Evolutionary conservation across 2,113 vertebrate species (phyloP).

Genomic region (Psittacula cyanocephala): DNA sequence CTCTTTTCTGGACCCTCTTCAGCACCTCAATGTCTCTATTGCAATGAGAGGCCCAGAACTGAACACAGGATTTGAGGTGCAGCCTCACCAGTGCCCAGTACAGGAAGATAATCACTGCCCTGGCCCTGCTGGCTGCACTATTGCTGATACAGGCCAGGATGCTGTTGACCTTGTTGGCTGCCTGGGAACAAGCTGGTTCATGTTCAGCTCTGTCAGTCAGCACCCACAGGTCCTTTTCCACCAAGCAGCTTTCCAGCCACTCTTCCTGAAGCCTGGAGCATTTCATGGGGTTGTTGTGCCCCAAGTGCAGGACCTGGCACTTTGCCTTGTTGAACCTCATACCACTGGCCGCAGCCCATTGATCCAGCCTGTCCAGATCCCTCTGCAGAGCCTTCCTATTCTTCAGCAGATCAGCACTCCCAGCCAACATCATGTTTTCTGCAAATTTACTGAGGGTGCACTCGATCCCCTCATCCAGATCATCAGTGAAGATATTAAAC

Average conservation of each 20-base stretch:
- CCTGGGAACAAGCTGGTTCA: neutral
- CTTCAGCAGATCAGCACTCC: neutral
- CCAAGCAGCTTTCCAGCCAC: neutral
- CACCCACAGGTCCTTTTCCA: neutral
- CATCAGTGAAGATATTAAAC: neutral
- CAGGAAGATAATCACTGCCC: neutral
- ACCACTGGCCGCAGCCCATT: neutral
- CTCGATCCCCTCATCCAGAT: neutral
- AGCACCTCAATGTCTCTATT: neutral
- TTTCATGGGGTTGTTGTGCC: neutral
- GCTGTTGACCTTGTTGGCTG: neutral
- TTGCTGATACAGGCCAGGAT: neutral
- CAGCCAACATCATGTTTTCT: neutral
- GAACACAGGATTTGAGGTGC: neutral
- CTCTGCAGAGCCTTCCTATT: neutral
- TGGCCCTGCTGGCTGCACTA: neutral
- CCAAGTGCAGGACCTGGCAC: neutral
- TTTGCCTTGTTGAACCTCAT: neutral
- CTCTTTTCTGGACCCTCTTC: neutral
- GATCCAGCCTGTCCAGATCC: neutral
- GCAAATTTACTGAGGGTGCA: neutral
- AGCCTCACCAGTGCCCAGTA: neutral
- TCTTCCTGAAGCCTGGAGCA: neutral
- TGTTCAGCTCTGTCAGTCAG: neutral
- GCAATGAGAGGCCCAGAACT: neutral